Conservation (phyloP, 1,140 invertebrate species). For the Orchesella cincta region DNA sequence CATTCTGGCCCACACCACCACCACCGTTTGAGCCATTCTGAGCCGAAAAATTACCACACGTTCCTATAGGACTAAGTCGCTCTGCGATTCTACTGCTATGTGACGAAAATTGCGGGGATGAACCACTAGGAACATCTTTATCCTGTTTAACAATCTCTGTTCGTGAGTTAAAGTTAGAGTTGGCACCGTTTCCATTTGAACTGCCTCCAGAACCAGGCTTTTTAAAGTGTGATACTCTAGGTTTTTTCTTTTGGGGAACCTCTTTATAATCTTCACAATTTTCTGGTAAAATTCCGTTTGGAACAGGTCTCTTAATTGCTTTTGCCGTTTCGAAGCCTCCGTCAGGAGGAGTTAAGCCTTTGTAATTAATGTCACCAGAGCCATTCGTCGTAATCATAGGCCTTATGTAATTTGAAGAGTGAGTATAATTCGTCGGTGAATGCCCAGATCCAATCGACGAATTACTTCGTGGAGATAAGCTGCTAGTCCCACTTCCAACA, state of each 20-base stretch:
- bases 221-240: conserved; percentile 75
- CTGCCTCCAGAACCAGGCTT: conserved; percentile 36
- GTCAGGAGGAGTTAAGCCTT: conserved; percentile 52
- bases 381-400: conserved; percentile 62
- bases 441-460: conserved; percentile 37
- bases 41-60: background rate
- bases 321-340: conserved; percentile 15
- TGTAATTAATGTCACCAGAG: conserved; percentile 51
- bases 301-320: background rate
- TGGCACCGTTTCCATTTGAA: conserved; percentile 12
- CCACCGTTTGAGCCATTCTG: conserved; percentile 6
- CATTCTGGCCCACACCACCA: background rate
- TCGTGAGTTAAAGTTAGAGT: conserved; percentile 21
- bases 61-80: conserved; percentile 39
- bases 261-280: conserved; percentile 22
- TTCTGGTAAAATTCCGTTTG: conserved; percentile 61
- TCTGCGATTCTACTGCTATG: conserved; percentile 33
- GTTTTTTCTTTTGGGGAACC: conserved; percentile 61
- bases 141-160: conserved; percentile 12
- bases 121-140: conserved; percentile 20
- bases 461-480: conserved; percentile 45
- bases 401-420: conserved; percentile 64
- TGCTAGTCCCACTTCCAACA: conserved; percentile 53
- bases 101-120: conserved; percentile 29
- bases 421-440: conserved; percentile 55